phyloP scores from a whole-genome alignment of 2,113 vertebrate genomes.

The Ictalurus furcatus region DNA sequence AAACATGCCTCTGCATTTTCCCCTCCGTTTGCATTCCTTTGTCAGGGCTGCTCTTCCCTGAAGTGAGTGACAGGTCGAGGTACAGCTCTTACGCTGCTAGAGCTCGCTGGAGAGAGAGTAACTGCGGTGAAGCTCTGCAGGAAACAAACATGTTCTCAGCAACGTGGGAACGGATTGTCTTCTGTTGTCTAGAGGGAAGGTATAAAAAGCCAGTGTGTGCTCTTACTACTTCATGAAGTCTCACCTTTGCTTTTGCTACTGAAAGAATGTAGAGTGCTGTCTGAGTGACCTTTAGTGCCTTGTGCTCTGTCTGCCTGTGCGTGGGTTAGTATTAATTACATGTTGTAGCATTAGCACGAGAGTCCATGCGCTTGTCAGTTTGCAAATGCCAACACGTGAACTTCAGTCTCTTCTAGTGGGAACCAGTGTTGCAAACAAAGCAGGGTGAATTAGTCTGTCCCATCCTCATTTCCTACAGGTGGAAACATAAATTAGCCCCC shows the following conservation, averaged over 20 bases:
- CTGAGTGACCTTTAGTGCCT: constrained; percentile 47
- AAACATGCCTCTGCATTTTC: constrained; percentile 26
- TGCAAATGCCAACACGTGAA: constrained; percentile 48
- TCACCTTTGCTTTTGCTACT: background rate
- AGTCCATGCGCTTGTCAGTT: constrained; percentile 30
- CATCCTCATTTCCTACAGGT: background rate
- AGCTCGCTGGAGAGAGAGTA: background rate
- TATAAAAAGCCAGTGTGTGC: background rate
- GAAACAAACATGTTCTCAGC: background rate
- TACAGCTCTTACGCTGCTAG: constrained; percentile 10
- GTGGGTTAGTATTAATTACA: constrained; percentile 52
- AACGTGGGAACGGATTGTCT: background rate
- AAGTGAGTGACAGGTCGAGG: constrained; percentile 45
- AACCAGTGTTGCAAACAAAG: background rate
- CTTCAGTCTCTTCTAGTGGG: constrained; percentile 23
- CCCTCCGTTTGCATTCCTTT: constrained; percentile 37
- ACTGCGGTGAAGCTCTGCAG: background rate
- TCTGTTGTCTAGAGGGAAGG: background rate
- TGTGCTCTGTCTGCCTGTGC: constrained; percentile 8
- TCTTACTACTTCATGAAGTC: background rate
- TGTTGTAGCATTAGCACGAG: constrained; percentile 47
- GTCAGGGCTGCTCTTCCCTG: constrained; percentile 9
- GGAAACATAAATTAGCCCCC: background rate
- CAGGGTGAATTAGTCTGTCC: background rate
- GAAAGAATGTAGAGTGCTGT: background rate